Evolutionary conservation across 2,888 invertebrate genomes (phyloP).

Genomic region (Drosophila buzzatii): DNA sequence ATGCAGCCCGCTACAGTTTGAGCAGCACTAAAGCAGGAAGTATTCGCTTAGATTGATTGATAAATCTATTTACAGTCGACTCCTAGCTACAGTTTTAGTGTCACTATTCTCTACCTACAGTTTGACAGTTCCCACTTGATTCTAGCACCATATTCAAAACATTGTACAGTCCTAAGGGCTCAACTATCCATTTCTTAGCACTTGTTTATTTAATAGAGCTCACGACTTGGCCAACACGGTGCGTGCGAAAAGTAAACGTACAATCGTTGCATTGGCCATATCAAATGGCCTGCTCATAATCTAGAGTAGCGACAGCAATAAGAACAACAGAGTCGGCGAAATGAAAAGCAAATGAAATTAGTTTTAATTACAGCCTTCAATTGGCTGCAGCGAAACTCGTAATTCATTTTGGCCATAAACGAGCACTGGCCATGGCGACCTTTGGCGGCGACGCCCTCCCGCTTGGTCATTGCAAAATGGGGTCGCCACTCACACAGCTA

Average conservation of each 20-base stretch:
- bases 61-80: no score
- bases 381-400: constrained; percentile 76
- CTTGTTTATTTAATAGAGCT: constrained; percentile 47
- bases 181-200: neutral
- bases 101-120: no score
- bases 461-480: constrained; percentile 54
- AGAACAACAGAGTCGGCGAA: constrained; percentile 34
- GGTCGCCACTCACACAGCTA: constrained; percentile 46
- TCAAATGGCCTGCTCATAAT: constrained; percentile 72
- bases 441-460: constrained; percentile 18
- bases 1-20: no score
- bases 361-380: constrained; percentile 79
- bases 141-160: no score
- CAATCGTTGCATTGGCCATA: constrained; percentile 55
- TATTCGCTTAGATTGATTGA: no score
- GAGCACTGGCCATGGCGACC: constrained; percentile 47
- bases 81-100: no score
- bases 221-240: constrained; percentile 37
- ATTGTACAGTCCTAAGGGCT: neutral
- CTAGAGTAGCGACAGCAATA: constrained; percentile 15
- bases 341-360: constrained; percentile 78
- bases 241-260: constrained; percentile 50
- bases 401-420: constrained; percentile 77
- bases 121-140: no score
- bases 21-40: no score